Evolutionary conservation across 92 coral and sea anemone species (phyloP), one percentile per base, ranked within the genome.

Genomic region (Scolanthus callimorphus): DNA sequence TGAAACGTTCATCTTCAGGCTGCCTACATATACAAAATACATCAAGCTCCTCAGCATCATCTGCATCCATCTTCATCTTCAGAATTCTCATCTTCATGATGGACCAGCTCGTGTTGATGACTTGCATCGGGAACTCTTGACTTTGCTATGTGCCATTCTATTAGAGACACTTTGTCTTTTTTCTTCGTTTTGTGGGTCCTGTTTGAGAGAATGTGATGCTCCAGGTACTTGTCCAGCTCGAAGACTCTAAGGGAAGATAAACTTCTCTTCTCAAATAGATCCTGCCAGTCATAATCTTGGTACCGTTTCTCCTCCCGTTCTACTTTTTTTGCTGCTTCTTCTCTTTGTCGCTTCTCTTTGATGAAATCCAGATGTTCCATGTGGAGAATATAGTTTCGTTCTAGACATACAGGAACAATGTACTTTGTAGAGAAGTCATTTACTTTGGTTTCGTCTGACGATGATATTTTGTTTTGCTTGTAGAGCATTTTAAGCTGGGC

Each of bases 1-100:
- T 76, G 62, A 70, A 71, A 25, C 76, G 76, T 26, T 67, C 84
- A 70, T 83, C 84, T 52, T 82, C 89, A 13, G 78, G 78, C 43
- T 71, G 71, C 25, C 89, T 68, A 50, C 76, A 76, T n/a, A 82
- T 19, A 81, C 57, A 65, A 82, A 82, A 39, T 69, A 3, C 20
- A 63, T 65, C 51, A 27, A 15, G 11, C 75, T 80, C 20, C n/a
- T n/a, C n/a, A n/a, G n/a, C n/a, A 24, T 74, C 67, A 49, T n/a
- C 66, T 27, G 56, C 58, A 30, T 50, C 65, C 69, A 34, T 81
- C 81, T 13, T 72, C 74, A 57, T 48, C 71, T 23, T 67, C 71
- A n/a, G n/a, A n/a, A 27, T 15, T 34, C 6, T 34, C 15, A 17
- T 57, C 58, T 30, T 51, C 50, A 25, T 51, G 29, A 34, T 51